Conservation (phyloP, 2,888 invertebrate genomes). For the Allacma fusca region DNA sequence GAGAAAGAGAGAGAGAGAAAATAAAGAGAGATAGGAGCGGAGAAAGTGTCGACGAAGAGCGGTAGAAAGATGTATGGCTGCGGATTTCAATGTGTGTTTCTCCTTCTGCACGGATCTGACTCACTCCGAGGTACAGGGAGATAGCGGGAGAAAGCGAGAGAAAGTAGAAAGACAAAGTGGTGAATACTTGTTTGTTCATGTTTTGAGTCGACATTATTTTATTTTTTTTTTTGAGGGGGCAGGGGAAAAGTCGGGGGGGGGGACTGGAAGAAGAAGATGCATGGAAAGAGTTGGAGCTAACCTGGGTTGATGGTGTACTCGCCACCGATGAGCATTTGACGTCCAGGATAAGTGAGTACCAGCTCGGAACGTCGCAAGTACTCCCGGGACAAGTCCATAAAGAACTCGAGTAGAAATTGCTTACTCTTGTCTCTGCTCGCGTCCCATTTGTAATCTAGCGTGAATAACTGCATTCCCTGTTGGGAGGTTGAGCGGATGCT, state of each 20-base stretch:
- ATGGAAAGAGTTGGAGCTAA: conserved; percentile 22
- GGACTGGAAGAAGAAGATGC: too few species aligned
- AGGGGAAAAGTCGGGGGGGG: too few species aligned
- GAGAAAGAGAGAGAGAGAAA: background rate
- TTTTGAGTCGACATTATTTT: too few species aligned
- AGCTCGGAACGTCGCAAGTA: conserved; percentile 49
- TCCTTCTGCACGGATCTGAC: background rate
- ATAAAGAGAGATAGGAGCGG: background rate
- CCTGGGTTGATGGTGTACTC: conserved; percentile 51
- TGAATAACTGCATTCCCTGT: conserved; percentile 54
- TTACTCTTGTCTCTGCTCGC: conserved; percentile 49
- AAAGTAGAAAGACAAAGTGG: too few species aligned
- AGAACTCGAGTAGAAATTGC: conserved; percentile 53
- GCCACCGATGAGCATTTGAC: conserved; percentile 50
- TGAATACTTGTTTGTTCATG: too few species aligned
- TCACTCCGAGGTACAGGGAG: background rate
- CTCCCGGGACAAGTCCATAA: conserved; percentile 48
- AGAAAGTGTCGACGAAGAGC: conserved; percentile 4
- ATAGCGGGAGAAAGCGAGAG: too few species aligned
- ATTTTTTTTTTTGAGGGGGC: too few species aligned
- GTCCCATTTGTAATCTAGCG: conserved; percentile 57
- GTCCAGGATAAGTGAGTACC: conserved; percentile 50
- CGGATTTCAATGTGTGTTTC: background rate
- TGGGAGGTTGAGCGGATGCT: conserved; percentile 54
- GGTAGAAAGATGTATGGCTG: background rate